Evolutionary conservation across 2,888 invertebrate species (phyloP).

Genomic region (Deilephila porcellus): DNA sequence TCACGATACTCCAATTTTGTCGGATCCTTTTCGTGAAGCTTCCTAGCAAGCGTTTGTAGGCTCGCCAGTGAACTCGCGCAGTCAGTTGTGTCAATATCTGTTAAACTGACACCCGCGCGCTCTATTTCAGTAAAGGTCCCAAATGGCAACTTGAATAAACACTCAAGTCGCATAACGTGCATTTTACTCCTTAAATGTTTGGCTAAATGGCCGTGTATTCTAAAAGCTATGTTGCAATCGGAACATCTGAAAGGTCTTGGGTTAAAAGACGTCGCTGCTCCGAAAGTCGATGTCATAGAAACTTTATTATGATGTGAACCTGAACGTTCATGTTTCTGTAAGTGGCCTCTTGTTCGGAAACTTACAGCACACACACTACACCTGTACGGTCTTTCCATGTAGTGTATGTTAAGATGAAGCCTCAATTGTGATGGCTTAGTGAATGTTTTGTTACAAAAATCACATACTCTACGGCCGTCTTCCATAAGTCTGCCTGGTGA

Average conservation of each 20-base stretch:
- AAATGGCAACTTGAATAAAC: constrained; percentile 95
- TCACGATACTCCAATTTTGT: constrained; percentile 89
- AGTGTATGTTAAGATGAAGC: constrained; percentile 97
- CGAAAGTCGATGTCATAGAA: constrained; percentile 93
- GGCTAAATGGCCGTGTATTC: constrained; percentile 98
- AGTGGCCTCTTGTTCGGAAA: constrained; percentile 94
- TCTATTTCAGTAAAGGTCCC: constrained; percentile 98
- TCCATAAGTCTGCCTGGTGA: constrained; percentile 86
- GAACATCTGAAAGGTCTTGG: constrained; percentile 98
- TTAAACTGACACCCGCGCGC: constrained; percentile 94
- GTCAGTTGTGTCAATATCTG: constrained; percentile 98
- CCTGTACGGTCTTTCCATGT: constrained; percentile 95
- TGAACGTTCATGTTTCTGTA: constrained; percentile 96
- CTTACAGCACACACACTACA: constrained; percentile 96
- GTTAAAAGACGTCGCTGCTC: constrained; percentile 93
- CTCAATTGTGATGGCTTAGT: constrained; percentile 95
- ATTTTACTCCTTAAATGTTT: constrained; percentile 98
- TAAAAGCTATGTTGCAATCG: constrained; percentile 97
- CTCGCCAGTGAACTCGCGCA: constrained; percentile 97
- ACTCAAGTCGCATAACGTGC: constrained; percentile 97
- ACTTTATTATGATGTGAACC: constrained; percentile 97
- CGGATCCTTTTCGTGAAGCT: constrained; percentile 92
- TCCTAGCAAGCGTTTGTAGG: constrained; percentile 91
- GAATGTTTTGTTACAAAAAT: constrained; percentile 96
- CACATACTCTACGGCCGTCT: constrained; percentile 91